phyloP scores from a whole-genome alignment of 2,888 invertebrate species.

The Pemphredon lugubris region DNA sequence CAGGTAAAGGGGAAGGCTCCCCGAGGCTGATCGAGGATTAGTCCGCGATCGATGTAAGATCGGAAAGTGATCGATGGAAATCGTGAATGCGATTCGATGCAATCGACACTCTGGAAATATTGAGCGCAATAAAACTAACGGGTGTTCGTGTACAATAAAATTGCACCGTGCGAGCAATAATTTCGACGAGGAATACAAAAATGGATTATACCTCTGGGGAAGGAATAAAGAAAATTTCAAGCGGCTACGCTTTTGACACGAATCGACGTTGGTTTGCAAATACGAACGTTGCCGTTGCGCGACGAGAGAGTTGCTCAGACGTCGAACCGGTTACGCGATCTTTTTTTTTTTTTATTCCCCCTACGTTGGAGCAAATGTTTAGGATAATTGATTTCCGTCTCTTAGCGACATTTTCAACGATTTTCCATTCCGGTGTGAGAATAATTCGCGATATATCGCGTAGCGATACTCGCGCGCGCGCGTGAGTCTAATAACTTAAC shows the following conservation, averaged over 20 bases:
- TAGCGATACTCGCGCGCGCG: neutral
- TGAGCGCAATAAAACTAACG: neutral
- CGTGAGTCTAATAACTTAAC: neutral
- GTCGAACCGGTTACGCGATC: constrained; percentile 43
- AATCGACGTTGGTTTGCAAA: neutral
- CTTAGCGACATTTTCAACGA: constrained; percentile 52
- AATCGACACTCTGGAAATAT: constrained; percentile 24
- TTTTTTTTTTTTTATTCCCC: constrained; percentile 13
- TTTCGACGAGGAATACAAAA: too few relatives aligned
- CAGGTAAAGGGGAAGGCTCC: constrained; percentile 47
- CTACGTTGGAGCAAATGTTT: constrained; percentile 17
- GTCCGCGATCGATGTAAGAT: constrained; percentile 55
- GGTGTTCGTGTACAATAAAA: too few relatives aligned
- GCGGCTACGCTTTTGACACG: neutral
- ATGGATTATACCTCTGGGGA: too few relatives aligned
- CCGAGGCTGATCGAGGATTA: constrained; percentile 59
- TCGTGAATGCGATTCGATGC: constrained; percentile 35
- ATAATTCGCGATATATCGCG: constrained; percentile 4
- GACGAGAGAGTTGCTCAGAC: neutral
- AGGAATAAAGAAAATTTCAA: neutral
- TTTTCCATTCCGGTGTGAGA: constrained; percentile 22
- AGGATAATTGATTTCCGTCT: constrained; percentile 53
- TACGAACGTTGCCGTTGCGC: constrained; percentile 3
- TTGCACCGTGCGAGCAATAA: too few relatives aligned
- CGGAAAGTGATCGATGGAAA: constrained; percentile 53